Conservation (phyloP, 2,888 invertebrate genomes). For the Dryococelus australis region DNA sequence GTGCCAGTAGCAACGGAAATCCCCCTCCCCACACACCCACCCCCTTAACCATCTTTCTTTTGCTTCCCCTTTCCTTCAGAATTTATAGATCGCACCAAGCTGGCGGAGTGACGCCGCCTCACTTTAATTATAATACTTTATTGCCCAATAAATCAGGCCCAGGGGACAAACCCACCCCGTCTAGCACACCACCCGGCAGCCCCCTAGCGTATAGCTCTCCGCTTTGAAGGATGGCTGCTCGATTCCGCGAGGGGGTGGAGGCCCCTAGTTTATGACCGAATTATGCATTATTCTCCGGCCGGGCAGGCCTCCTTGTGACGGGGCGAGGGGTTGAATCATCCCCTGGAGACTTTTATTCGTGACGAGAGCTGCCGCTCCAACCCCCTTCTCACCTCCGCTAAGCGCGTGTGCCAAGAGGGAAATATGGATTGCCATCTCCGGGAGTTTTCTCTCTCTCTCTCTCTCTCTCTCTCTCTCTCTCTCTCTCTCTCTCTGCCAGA, state of each 20-base stretch:
- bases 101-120: constrained; percentile 61
- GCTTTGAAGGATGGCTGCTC: constrained; percentile 70
- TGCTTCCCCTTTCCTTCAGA: constrained; percentile 45
- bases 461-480: neutral
- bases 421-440: neutral
- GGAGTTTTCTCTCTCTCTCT: neutral
- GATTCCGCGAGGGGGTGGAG: constrained; percentile 59
- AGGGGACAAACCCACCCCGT: constrained; percentile 36
- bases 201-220: constrained; percentile 43
- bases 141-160: constrained; percentile 75
- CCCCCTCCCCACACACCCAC: constrained; percentile 57
- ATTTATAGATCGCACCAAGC: constrained; percentile 55
- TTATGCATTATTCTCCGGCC: constrained; percentile 59
- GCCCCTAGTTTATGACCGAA: constrained; percentile 74
- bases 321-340: constrained; percentile 27
- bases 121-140: constrained; percentile 83
- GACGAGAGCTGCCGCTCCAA: constrained; percentile 24
- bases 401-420: constrained; percentile 1
- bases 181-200: constrained; percentile 27
- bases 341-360: constrained; percentile 24
- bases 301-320: constrained; percentile 25
- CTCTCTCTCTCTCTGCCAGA: neutral
- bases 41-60: constrained; percentile 55
- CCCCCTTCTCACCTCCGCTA: constrained; percentile 1
- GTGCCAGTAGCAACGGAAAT: neutral